These are phyloP conservation scores for Steromphala cineraria DNA, from an alignment of 2,888 invertebrate species.

Conservation along the genomic window DNA sequence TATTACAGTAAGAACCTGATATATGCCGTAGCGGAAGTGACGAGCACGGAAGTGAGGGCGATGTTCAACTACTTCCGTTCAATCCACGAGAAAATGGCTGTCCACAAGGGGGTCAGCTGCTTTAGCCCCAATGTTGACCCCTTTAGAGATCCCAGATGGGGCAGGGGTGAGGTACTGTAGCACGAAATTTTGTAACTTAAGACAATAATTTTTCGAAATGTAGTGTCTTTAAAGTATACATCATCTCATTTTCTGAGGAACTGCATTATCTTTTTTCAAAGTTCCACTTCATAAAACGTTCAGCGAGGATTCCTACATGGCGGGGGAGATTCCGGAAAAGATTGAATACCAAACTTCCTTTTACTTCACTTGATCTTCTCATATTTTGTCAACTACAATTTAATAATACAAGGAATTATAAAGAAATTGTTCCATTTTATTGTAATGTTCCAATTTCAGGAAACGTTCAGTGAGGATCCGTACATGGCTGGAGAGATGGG, in stretches of 20 bases:
- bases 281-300: slow-evolving; percentile 62
- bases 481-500: slow-evolving; percentile 61
- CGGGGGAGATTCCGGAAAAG: slow-evolving; percentile 57
- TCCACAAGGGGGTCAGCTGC: neutral
- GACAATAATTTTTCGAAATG: no score
- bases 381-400: no score
- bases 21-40: neutral
- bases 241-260: no score
- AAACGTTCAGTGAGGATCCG: slow-evolving; percentile 72
- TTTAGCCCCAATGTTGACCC: neutral
- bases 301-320: slow-evolving; percentile 70
- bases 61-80: neutral
- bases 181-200: no score
- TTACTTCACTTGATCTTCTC: no score
- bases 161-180: neutral
- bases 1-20: neutral
- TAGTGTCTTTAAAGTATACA: no score
- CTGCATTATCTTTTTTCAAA: no score
- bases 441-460: slow-evolving; percentile 41
- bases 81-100: neutral
- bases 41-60: neutral
- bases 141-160: neutral
- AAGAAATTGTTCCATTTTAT: no score
- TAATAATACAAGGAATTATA: no score
- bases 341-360: no score